Evolutionary conservation across 2,888 invertebrate species (phyloP), one percentile per base, ranked within the genome.

Genomic region (Netelia inedita): DNA sequence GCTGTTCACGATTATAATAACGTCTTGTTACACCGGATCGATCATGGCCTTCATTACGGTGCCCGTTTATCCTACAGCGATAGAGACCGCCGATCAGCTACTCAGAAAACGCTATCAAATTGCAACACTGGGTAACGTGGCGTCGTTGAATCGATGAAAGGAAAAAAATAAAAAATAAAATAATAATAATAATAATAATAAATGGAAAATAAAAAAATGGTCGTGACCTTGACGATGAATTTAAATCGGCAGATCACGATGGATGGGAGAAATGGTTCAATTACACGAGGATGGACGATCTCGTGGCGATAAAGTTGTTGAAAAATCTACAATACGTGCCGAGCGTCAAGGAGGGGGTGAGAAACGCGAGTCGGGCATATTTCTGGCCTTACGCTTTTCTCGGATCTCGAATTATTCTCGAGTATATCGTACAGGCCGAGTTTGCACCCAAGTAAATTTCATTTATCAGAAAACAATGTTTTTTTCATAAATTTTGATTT

Each of bases 1-100:
- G 97, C 92, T 97, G n/a, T 97, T 97, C 89, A 97, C 97, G 2
- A 97, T 97, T 55, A 97, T 97, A 74, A 96, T 97, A 71, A 97
- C 97, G 0, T 96, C 97, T 73, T 97, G 97, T 90, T 97, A 97
- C 91, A 97, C 97, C 0, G 97, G 97, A 2, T 97, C 97, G 0
- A 97, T 97, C 35, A 97, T 97, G 90, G 97, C 97, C 0, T 97
- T 97, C 92, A 97, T 97, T 9, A 97, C 97, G 0, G 92, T 97
- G 69, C 97, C 97, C 0, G 95, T 96, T 0, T 97, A 96, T 93
- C 97, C 97, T 0, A 95, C 95, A 86, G 96, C 97, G 0, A 95
- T 97, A 5, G 97, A 97, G 89, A 95, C 96, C 0, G 95, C 96
- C 2, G 90, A 95, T 63, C 96, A 97, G 91, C 92, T 97, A 6